Conservation (phyloP, 1,140 invertebrate genomes). For the Formica selysi region DNA sequence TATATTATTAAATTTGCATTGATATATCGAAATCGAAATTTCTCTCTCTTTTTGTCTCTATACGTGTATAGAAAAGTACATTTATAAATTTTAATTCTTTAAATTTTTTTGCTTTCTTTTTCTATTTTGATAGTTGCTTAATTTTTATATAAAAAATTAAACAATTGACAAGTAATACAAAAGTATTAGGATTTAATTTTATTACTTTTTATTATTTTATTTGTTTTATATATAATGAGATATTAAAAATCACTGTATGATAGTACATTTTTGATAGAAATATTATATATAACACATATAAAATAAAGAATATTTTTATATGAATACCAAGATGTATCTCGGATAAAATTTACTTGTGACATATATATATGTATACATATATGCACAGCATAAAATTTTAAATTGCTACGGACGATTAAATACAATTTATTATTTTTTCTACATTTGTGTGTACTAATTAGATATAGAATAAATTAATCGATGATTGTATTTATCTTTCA, state of each 20-base stretch:
- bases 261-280: background rate
- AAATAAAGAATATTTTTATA: background rate
- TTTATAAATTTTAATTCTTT: background rate
- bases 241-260: background rate
- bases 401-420: background rate
- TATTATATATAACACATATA: background rate
- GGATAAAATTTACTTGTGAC: background rate
- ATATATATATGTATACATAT: background rate
- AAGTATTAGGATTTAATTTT: background rate
- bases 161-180: background rate
- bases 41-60: background rate
- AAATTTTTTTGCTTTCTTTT: background rate
- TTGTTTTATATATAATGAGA: background rate
- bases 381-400: background rate
- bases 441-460: background rate
- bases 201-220: background rate
- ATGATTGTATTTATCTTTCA: constrained; percentile 37
- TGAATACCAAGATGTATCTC: background rate
- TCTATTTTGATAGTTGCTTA: background rate
- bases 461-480: constrained; percentile 1
- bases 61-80: background rate
- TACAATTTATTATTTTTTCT: background rate
- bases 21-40: background rate
- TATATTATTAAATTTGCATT: background rate
- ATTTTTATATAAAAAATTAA: background rate